phyloP scores from a whole-genome alignment of 2,113 vertebrate species.

The Leiothrix lutea region DNA sequence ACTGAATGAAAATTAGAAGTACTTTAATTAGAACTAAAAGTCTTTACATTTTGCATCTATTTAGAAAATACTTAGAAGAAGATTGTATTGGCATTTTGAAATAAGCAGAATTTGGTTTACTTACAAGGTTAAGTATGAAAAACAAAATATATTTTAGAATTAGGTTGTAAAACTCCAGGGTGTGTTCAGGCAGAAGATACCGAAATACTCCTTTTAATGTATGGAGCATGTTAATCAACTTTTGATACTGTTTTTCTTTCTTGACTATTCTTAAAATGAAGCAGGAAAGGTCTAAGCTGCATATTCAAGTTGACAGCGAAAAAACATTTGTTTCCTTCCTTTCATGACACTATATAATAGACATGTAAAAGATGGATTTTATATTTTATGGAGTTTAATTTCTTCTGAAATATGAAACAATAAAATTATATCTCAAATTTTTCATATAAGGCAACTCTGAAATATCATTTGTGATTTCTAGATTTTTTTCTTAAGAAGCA shows the following conservation, averaged over 20 bases:
- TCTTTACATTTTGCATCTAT: neutral
- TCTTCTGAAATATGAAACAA: conserved; percentile 46
- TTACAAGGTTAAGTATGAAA: neutral
- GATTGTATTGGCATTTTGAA: neutral
- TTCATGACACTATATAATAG: conserved; percentile 28
- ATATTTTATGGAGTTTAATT: conserved; percentile 32
- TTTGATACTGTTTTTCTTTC: neutral
- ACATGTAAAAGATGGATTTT: conserved; percentile 3
- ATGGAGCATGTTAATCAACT: neutral
- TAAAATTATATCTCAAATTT: neutral
- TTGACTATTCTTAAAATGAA: neutral
- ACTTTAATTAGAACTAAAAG: neutral
- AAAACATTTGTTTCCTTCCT: conserved; percentile 59
- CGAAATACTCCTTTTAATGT: neutral
- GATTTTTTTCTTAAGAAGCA: neutral
- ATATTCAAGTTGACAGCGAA: conserved; percentile 40
- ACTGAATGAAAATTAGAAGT: neutral
- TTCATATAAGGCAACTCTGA: neutral
- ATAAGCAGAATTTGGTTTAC: neutral
- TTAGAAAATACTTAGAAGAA: neutral
- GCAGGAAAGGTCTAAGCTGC: neutral
- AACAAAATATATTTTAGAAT: neutral
- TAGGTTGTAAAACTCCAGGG: neutral
- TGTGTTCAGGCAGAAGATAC: neutral
- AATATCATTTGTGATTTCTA: neutral